Evolutionary conservation across 2,888 invertebrate genomes (phyloP), one percentile per base, ranked within the genome.

Genomic region (Ischnura elegans): DNA sequence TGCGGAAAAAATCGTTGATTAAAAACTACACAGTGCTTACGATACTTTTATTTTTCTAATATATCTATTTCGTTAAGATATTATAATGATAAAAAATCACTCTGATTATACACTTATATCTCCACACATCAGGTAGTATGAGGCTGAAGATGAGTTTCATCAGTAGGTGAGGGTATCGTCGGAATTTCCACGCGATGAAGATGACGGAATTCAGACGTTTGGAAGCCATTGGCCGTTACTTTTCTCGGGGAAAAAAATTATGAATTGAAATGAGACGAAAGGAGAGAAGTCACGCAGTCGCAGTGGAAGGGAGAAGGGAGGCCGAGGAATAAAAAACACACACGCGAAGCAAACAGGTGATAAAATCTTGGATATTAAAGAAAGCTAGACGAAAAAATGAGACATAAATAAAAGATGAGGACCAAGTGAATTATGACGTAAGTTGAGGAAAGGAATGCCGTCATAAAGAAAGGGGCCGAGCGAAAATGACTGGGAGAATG

Each of bases 131-230:
- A n/a, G n/a, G n/a, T n/a, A n/a, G n/a, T n/a, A n/a, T n/a, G n/a
- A n/a, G n/a, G n/a, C n/a, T n/a, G n/a, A n/a, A 2, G n/a, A 6
- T 25, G 61, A 25, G 8, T 4, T 36, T 36, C 42, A 29, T 47
- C 87, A 25, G 36, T 42, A 42, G 55, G 87, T 42, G 25, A 55
- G 87, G 42, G 36, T 51, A 36, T 13, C 55, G 51, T 5, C 55
- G 51, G 55, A 42, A 55, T 13, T 36, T 42, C 36, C 36, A 55
- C 8, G 55, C 61, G 61, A 87, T 87, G 42, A 87, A 55, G 55
- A 87, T 87, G 87, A 87, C 55, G 87, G 19, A 87, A 42, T 76
- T 42, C 87, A 42, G 55, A 55, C 87, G 87, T 87, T 55, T 42
- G 25, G 10, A 36, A 36, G 76, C 36, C 51, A 8, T 36, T n/a